These are phyloP conservation scores for Rhinella marina DNA, from an alignment of 2,797 vertebrate species.

Conservation along the genomic window DNA sequence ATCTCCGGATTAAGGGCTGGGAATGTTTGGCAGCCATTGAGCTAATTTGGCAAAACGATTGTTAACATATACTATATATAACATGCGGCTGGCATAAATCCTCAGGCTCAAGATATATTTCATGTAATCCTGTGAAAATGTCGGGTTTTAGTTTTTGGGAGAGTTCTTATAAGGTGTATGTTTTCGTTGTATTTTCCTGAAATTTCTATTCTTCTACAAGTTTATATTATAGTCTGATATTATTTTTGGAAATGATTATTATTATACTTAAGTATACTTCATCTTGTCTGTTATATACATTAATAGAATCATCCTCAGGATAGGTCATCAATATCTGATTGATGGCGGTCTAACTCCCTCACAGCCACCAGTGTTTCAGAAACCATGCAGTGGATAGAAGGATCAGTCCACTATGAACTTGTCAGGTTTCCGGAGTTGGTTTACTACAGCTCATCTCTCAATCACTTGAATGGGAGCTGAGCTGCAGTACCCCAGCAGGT, in stretches of 20 bases:
- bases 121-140: conserved; percentile 47
- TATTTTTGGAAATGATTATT: not conserved
- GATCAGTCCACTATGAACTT: no score
- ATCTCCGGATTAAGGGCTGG: conserved; percentile 45
- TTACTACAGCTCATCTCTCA: no score
- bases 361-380: no score
- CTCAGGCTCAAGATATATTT: conserved; percentile 27
- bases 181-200: conserved; percentile 1
- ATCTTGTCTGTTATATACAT: not conserved
- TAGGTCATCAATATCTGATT: no score
- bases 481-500: no score
- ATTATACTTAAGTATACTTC: not conserved
- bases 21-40: conserved; percentile 52
- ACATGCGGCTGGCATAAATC: conserved; percentile 50
- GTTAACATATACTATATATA: conserved; percentile 57
- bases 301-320: not conserved
- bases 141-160: conserved; percentile 21
- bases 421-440: no score
- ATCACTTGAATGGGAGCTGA: no score
- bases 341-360: no score
- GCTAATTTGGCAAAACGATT: conserved; percentile 55
- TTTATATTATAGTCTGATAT: not conserved
- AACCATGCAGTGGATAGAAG: no score
- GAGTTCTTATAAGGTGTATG: not conserved
- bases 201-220: conserved; percentile 1